Base-by-base conservation (phyloP, 2,888 invertebrate species). In the Habroteleia sp. region DNA sequence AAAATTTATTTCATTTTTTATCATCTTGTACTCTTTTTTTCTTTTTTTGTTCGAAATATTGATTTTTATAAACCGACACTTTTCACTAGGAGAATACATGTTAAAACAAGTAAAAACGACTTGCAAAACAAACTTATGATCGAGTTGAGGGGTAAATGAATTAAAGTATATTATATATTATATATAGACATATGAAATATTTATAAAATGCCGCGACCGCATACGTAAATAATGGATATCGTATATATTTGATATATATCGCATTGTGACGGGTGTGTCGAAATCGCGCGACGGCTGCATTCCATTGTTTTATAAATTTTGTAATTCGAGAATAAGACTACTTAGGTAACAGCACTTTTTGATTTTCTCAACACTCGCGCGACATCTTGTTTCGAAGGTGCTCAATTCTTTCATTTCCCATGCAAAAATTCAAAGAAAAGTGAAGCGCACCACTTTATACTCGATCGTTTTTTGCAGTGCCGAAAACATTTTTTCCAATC, bases 251-350 rank as follows among this genome's bases (percentile, higher is more conserved):
- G 83, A 85, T 84, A 85, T 84, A 86, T 82, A 80, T 82, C 76
- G 79, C 82, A 83, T 82, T 82, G 79, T 83, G 83, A 83, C 83
- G 82, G 81, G 83, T 82, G 82, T 83, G 84, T 87, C 84, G 81
- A 81, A 82, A 84, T 77, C 82, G 83, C 79, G 81, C 80, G 78
- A 81, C 79, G 82, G 82, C 84, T 83, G 80, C 82, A 82, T 84
- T 83, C 82, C 83, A 79, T 85, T 82, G 82, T 84, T 84, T 82
- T 84, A 83, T 84, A 84, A 85, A 86, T 86, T 87, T 87, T 86
- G 84, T 84, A 85, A 84, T 84, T 84, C 85, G 84, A 77, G 62
- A 68, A 76, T 82, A 83, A 84, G 82, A 66, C 68, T 65, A 54
- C 54, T 48, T 81, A 82, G 81, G 78, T 62, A 80, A 79, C 44